phyloP scores from a whole-genome alignment of 2,797 vertebrate species.

The Leptodactylus fallax region DNA sequence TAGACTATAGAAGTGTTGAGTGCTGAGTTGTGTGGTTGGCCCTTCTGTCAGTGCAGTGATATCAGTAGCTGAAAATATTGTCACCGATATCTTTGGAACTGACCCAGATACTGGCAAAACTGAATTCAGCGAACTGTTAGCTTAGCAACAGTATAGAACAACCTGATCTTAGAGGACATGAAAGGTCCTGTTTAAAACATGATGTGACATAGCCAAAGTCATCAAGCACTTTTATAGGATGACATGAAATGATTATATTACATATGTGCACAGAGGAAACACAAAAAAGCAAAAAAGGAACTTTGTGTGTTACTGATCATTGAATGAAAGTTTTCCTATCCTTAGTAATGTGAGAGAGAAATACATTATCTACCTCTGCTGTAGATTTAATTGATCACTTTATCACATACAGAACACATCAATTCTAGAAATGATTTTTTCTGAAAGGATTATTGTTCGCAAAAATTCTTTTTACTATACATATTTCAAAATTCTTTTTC shows the following conservation, averaged over 20 bases:
- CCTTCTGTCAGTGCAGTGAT: too few relatives aligned
- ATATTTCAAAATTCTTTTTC: not conserved
- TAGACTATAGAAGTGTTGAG: too few relatives aligned
- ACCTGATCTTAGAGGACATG: too few relatives aligned
- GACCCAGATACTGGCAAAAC: too few relatives aligned
- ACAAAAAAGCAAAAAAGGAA: not conserved
- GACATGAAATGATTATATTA: not conserved
- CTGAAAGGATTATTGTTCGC: constrained; percentile 12
- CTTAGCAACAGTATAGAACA: too few relatives aligned
- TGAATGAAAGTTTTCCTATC: not conserved
- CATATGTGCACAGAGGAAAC: not conserved
- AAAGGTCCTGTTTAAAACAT: too few relatives aligned
- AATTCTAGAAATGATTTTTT: not conserved
- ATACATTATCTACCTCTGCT: not conserved
- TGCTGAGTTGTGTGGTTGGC: too few relatives aligned
- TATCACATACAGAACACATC: not conserved
- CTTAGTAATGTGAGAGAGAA: not conserved
- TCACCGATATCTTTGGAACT: too few relatives aligned
- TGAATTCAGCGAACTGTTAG: too few relatives aligned
- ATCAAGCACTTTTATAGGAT: too few relatives aligned
- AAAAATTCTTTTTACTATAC: constrained; percentile 1
- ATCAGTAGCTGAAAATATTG: too few relatives aligned
- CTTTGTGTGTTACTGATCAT: not conserved
- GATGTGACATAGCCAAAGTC: too few relatives aligned
- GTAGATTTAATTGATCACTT: constrained; percentile 4